Evolutionary conservation across 2,888 invertebrate species (phyloP), one percentile per base, ranked within the genome.

Genomic region (Alitta virens): DNA sequence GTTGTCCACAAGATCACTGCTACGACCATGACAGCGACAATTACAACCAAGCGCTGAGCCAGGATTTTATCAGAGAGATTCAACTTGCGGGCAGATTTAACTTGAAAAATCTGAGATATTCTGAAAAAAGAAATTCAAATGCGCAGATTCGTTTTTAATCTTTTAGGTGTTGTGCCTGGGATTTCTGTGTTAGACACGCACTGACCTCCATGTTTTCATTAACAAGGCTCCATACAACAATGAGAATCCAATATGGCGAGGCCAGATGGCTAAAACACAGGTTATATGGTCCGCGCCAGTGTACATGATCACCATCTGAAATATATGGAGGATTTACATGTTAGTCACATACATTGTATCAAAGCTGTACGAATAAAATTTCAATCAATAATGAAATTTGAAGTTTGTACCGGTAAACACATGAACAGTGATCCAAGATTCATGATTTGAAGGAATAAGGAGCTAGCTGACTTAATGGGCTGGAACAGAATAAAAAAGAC

Each of bases 131-230:
- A 40, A 7, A 25, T 21, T 9, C 7, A 12, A 53, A n/a, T 21
- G 3, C 9, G n/a, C 9, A 9, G 16, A 40, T 40, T 40, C 16
- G 40, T 9, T 40, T 40, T 40, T 16, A 12, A 12, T 40, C 16
- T 40, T 16, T 40, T 40, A 40, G 16, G 40, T 40, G 16, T 40
- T 40, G 9, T 16, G 9, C 40, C 9, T 12, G 40, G 16, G 16
- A 40, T 12, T 12, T 40, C 16, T 9, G 40, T 40, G 16, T 16
- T 16, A 40, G 16, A 40, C 9, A 40, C 16, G 5, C 21, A 21
- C 56, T 26, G 27, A 92, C 92, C 94, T 88, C 94, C 94, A 94
- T 14, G 94, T 94, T 83, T 95, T 95, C 89, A 95, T 91, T 2
- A 95, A 85, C 50, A 95, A 84, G 9, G 94, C 93, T 9, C 94